phyloP scores from a whole-genome alignment of 2,888 invertebrate species.

The Aplocera efformata region DNA sequence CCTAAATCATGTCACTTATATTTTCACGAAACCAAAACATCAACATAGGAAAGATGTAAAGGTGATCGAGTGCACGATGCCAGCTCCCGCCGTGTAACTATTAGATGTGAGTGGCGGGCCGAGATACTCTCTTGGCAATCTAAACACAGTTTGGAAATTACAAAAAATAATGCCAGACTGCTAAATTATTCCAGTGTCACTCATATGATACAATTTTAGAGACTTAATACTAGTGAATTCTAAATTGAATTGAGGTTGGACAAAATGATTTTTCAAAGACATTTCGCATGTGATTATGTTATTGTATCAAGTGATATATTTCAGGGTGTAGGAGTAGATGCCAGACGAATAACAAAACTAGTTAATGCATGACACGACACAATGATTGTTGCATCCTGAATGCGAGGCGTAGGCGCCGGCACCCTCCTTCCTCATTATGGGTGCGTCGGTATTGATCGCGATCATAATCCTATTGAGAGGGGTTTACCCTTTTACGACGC shows the following conservation, averaged over 20 bases:
- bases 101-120: constrained; percentile 43
- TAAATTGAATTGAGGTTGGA: constrained; percentile 11
- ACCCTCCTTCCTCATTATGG: constrained; percentile 74
- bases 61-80: constrained; percentile 33
- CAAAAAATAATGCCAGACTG: constrained; percentile 15
- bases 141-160: constrained; percentile 20
- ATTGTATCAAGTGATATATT: constrained; percentile 17
- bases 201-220: constrained; percentile 12
- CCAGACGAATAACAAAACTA: constrained; percentile 26
- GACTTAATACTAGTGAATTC: constrained; percentile 11
- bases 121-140: constrained; percentile 49
- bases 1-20: constrained; percentile 72
- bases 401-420: constrained; percentile 52
- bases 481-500: constrained; percentile 16
- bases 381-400: constrained; percentile 68
- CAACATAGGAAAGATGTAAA: constrained; percentile 36
- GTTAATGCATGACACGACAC: constrained; percentile 33
- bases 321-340: constrained; percentile 24
- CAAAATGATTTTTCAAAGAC: constrained; percentile 3
- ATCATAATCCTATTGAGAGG: constrained; percentile 22
- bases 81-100: constrained; percentile 36
- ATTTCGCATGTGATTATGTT: constrained; percentile 7
- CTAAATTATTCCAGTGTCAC: constrained; percentile 18
- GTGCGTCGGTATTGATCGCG: constrained; percentile 36
- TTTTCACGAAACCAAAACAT: constrained; percentile 49